A percentile compares a stretch with the other conserved stretches of the same genome.
These are phyloP conservation scores for Chiloscyllium plagiosum DNA, from an alignment of 2,113 vertebrate species.

Conservation along the genomic window DNA sequence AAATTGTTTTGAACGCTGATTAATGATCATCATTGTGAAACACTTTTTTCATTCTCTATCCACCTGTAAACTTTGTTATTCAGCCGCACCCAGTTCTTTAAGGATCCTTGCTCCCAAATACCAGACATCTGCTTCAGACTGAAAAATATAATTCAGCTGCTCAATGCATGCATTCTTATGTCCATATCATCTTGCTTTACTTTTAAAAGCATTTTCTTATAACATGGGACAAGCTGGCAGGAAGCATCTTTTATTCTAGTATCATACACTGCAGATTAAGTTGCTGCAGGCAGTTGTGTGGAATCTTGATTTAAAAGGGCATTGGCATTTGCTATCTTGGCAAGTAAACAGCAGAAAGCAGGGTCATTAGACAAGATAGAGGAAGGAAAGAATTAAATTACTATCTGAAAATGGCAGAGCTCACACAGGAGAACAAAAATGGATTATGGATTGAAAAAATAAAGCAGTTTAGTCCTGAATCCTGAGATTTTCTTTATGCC, in stretches of 20 bases:
- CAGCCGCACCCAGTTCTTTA: conserved; percentile 3
- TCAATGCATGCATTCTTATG: conserved; percentile 10
- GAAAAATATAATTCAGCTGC: conserved; percentile 6
- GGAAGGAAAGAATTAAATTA: conserved; percentile 61
- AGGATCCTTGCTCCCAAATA: not conserved
- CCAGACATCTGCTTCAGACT: not conserved
- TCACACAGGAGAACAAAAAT: conserved; percentile 52
- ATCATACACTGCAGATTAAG: conserved; percentile 64
- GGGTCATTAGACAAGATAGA: conserved; percentile 57
- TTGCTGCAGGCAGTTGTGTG: conserved; percentile 62
- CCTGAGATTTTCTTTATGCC: not conserved
- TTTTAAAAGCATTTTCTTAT: conserved; percentile 69
- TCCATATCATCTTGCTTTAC: conserved; percentile 67
- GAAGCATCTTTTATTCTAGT: conserved; percentile 60
- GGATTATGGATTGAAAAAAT: conserved; percentile 47
- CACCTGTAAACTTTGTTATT: conserved; percentile 8
- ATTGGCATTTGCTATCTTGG: conserved; percentile 52
- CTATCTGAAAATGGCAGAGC: conserved; percentile 49
- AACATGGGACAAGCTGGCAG: conserved; percentile 63
- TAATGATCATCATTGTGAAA: conserved; percentile 20
- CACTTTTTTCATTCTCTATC: not conserved
- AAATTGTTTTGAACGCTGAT: not conserved
- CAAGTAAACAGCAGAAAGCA: conserved; percentile 53
- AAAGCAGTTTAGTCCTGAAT: not conserved
- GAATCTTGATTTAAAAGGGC: conserved; percentile 65